phyloP scores from a whole-genome alignment of 2,888 invertebrate genomes.

The Synanthedon andrenaeformis region DNA sequence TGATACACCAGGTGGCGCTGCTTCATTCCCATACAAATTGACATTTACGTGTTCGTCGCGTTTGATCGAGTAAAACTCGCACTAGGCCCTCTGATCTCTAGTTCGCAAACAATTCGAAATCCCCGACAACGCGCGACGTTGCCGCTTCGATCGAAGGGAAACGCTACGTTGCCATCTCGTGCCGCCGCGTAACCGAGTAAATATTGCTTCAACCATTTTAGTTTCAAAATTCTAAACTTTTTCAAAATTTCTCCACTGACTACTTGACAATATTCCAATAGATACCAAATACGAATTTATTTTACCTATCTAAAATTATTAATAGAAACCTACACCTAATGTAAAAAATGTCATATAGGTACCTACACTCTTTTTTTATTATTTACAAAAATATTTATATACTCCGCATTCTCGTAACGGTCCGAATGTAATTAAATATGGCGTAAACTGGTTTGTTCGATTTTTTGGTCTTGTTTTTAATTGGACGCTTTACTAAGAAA shows the following conservation, averaged over 20 bases:
- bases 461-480: constrained; percentile 32
- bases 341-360: background rate
- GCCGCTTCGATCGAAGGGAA: constrained; percentile 24
- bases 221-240: too few relatives aligned
- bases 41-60: too few relatives aligned
- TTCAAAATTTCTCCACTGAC: background rate
- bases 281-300: background rate
- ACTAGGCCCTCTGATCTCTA: too few relatives aligned
- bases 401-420: constrained; percentile 21
- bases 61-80: too few relatives aligned
- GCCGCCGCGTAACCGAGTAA: constrained; percentile 17
- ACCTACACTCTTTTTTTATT: background rate
- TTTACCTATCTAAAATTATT: too few relatives aligned
- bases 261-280: background rate
- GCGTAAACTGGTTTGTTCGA: constrained; percentile 22
- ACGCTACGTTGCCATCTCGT: constrained; percentile 3
- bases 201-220: constrained; percentile 23
- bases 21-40: too few relatives aligned
- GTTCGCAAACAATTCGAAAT: constrained; percentile 15
- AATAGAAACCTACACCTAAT: constrained; percentile 3
- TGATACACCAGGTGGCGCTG: too few relatives aligned
- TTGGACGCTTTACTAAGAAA: constrained; percentile 19
- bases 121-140: constrained; percentile 21
- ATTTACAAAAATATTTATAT: background rate
- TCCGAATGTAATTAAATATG: constrained; percentile 20